Percentiles rank a stretch among this genome's conserved stretches.
phyloP scores from a whole-genome alignment of 2,888 invertebrate species.

The Lymantria monacha region DNA sequence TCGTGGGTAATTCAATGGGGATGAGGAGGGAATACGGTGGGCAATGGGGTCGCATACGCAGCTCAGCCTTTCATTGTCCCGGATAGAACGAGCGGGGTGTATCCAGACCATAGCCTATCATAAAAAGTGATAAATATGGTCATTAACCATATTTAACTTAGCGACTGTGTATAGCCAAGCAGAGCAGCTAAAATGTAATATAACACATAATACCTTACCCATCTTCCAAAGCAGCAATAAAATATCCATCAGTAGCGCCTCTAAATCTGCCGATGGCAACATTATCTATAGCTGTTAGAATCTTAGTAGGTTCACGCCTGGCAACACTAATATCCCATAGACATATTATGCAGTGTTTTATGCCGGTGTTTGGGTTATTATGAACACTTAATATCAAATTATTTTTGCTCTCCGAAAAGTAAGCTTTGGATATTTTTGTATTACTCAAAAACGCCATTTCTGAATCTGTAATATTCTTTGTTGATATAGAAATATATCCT shows the following conservation, averaged over 20 bases:
- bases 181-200: too few species aligned
- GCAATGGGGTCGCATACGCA: too few species aligned
- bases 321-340: conserved; percentile 67
- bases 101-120: too few species aligned
- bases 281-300: conserved; percentile 60
- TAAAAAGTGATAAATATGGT: too few species aligned
- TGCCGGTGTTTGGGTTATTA: conserved; percentile 31
- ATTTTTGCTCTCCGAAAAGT: conserved; percentile 56
- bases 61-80: too few species aligned
- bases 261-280: conserved; percentile 52
- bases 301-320: conserved; percentile 55
- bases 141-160: too few species aligned
- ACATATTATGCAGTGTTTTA: conserved; percentile 53
- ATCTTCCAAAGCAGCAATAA: conserved; percentile 66
- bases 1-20: too few species aligned
- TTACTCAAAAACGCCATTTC: conserved; percentile 43
- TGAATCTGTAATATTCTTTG: conserved; percentile 38
- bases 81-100: too few species aligned
- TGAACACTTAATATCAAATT: conserved; percentile 64
- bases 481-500: conserved; percentile 52
- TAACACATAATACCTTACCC: conserved; percentile 46
- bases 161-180: too few species aligned
- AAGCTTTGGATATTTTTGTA: conserved; percentile 47
- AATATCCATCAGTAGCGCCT: conserved; percentile 60
- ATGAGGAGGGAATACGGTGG: too few species aligned